phyloP scores from a whole-genome alignment of 2,797 vertebrate species.

The Loris lydekkerianus region DNA sequence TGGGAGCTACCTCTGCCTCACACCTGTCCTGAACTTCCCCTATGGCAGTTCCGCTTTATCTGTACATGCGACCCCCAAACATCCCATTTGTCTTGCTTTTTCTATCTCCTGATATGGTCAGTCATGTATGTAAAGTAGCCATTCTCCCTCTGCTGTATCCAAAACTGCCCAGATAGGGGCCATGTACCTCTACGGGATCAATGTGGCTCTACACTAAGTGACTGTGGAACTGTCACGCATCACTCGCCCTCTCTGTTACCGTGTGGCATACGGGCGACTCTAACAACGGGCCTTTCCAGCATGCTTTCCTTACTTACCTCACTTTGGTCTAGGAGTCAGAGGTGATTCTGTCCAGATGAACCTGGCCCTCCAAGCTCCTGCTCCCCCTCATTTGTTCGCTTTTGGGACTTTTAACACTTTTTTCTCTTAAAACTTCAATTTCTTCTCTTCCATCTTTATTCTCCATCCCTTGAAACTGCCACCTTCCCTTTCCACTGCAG shows the following conservation, averaged over 20 bases:
- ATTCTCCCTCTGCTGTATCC: too few relatives aligned
- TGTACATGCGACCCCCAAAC: background rate
- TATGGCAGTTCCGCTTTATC: background rate
- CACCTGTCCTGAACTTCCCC: background rate
- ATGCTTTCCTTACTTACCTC: background rate
- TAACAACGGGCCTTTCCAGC: background rate
- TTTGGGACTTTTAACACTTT: background rate
- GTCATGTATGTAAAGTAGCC: background rate
- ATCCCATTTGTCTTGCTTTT: background rate
- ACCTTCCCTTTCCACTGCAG: background rate
- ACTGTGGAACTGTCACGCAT: background rate
- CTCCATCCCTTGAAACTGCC: background rate
- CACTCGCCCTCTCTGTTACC: background rate
- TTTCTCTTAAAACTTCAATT: background rate
- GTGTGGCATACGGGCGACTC: fast-evolving
- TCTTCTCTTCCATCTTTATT: background rate
- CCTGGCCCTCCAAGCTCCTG: background rate
- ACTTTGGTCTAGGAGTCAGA: background rate
- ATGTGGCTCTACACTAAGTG: background rate
- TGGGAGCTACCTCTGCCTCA: too few relatives aligned
- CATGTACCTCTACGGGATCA: background rate
- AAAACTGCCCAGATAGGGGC: background rate
- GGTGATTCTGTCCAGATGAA: background rate
- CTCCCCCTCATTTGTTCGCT: background rate
- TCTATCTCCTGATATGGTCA: background rate